phyloP scores from a whole-genome alignment of 2,797 vertebrate species.

The Sebastes hopkinsi region DNA sequence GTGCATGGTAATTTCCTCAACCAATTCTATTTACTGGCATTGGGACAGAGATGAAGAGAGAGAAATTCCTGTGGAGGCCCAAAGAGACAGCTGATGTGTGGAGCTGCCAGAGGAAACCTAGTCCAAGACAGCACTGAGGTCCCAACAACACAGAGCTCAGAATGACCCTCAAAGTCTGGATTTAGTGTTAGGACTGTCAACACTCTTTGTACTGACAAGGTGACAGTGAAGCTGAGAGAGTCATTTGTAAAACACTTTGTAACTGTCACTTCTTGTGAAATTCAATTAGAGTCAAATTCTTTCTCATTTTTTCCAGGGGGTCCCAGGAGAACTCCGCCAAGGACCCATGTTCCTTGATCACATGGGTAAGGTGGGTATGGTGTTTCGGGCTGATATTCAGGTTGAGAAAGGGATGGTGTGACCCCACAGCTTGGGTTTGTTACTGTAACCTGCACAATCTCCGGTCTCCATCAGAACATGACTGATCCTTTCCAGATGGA shows the following conservation, averaged over 20 bases:
- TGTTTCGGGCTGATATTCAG: not conserved
- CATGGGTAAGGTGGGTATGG: not conserved
- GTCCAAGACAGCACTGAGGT: not conserved
- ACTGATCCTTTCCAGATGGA: slow-evolving; percentile 44
- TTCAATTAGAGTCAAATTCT: not conserved
- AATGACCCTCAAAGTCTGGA: not conserved
- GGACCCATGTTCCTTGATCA: not conserved
- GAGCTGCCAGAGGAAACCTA: not conserved
- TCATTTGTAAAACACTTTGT: not conserved
- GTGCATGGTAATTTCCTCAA: not conserved
- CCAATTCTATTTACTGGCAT: not conserved
- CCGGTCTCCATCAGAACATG: not conserved
- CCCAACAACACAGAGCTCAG: not conserved
- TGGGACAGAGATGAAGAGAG: not conserved
- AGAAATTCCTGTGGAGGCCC: not conserved
- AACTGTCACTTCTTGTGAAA: not conserved
- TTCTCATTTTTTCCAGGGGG: not conserved
- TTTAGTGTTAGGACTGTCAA: not conserved
- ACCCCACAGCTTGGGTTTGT: not conserved
- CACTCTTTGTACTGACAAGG: not conserved
- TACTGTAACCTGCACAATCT: slow-evolving; percentile 8
- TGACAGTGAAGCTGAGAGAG: not conserved
- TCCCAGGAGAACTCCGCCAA: not conserved
- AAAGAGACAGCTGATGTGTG: slow-evolving; percentile 16
- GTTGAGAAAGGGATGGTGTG: not conserved